phyloP scores from a whole-genome alignment of 2,113 vertebrate species.

The Chamaea fasciata region DNA sequence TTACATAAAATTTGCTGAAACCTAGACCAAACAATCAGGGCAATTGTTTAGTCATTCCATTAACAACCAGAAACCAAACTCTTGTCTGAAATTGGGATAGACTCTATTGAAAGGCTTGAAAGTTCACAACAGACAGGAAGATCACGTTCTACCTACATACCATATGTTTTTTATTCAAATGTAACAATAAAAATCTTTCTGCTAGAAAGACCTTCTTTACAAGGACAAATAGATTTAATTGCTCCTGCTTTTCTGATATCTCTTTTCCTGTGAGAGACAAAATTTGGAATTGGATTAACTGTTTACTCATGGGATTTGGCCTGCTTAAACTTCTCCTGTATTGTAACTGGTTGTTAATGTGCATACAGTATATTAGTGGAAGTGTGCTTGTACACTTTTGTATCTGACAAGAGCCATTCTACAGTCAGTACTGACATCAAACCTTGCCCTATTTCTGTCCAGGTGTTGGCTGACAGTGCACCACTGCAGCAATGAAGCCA shows the following conservation, averaged over 20 bases:
- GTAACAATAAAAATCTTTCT: not conserved
- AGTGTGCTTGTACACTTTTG: not conserved
- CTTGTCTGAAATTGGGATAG: not conserved
- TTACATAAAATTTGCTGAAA: not conserved
- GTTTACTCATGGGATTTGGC: not conserved
- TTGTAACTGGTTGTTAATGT: not conserved
- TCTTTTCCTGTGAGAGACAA: not conserved
- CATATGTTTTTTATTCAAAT: not conserved
- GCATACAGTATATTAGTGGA: not conserved
- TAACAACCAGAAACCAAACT: not conserved
- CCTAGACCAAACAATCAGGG: not conserved
- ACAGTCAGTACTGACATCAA: not conserved
- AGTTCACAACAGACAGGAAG: not conserved
- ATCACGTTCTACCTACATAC: not conserved
- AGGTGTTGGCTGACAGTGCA: not conserved
- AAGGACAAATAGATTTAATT: not conserved
- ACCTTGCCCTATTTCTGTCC: accelerated
- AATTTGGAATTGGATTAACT: not conserved
- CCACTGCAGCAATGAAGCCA: not conserved
- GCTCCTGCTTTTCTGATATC: not conserved
- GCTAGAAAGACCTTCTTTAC: not conserved
- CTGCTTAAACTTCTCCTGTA: not conserved
- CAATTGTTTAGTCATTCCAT: not conserved
- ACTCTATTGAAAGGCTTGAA: not conserved
- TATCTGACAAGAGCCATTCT: not conserved